phyloP scores from a whole-genome alignment of 2,888 invertebrate species.

The Acutogordius australiensis region DNA sequence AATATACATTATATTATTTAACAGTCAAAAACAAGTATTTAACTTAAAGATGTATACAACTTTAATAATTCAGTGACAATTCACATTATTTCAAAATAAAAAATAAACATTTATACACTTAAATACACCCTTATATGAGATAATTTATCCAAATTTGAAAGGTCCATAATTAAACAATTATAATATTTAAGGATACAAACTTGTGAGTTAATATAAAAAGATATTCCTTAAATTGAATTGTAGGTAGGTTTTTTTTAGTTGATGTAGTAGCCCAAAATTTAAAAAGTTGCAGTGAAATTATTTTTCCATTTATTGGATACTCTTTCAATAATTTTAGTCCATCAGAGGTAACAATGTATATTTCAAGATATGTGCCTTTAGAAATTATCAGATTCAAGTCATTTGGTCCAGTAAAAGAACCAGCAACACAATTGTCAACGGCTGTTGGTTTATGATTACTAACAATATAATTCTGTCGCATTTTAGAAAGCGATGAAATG shows the following conservation, averaged over 20 bases:
- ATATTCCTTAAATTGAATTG: too few species aligned
- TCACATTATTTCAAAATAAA: too few species aligned
- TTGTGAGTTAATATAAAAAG: constrained; percentile 69
- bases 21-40: too few species aligned
- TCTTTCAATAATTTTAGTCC: constrained; percentile 75
- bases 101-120: too few species aligned
- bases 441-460: constrained; percentile 62
- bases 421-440: constrained; percentile 37
- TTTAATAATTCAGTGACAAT: too few species aligned
- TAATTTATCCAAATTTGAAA: too few species aligned
- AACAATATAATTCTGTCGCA: constrained; percentile 1
- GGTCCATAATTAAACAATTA: too few species aligned
- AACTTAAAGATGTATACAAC: too few species aligned
- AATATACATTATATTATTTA: too few species aligned
- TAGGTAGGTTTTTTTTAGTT: not conserved
- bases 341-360: constrained; percentile 77
- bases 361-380: constrained; percentile 54
- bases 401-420: constrained; percentile 71
- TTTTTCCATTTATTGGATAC: constrained; percentile 54
- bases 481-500: too few species aligned
- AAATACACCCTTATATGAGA: too few species aligned
- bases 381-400: constrained; percentile 80
- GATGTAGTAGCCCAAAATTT: constrained; percentile 37
- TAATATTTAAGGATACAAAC: too few species aligned
- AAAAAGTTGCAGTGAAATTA: constrained; percentile 73